A percentile compares a stretch with the other conserved stretches of the same genome.
Evolutionary conservation across 1,140 invertebrate genomes (phyloP).

Genomic region (Bilobella aurantiaca): DNA sequence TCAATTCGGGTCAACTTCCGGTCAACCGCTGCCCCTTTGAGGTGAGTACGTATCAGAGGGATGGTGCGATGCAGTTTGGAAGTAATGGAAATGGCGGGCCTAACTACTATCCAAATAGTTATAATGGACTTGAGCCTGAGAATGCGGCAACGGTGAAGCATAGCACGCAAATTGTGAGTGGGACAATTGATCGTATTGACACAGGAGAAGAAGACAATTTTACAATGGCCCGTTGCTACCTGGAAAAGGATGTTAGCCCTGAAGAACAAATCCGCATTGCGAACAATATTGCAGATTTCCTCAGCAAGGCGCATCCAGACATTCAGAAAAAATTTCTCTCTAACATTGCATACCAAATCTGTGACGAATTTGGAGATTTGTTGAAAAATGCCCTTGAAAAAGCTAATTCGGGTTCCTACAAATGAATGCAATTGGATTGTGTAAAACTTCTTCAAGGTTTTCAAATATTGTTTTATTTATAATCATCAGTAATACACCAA

Average conservation of each 20-base stretch:
- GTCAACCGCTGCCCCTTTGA: constrained; percentile 58
- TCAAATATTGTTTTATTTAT: too few relatives aligned
- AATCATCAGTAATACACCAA: too few relatives aligned
- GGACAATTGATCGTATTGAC: constrained; percentile 50
- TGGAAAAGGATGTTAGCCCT: constrained; percentile 61
- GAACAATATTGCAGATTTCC: not conserved
- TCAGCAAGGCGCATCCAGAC: not conserved
- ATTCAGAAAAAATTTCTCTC: not conserved
- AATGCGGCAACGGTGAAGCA: constrained; percentile 37
- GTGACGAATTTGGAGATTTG: too few relatives aligned
- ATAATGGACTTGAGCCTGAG: constrained; percentile 59
- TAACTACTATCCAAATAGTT: constrained; percentile 94
- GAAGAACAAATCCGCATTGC: constrained; percentile 39
- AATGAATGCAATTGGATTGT: too few relatives aligned
- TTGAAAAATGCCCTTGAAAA: too few relatives aligned
- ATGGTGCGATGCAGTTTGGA: constrained; percentile 56
- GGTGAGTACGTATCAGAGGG: constrained; percentile 69
- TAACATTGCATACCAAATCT: too few relatives aligned
- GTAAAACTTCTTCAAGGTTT: too few relatives aligned
- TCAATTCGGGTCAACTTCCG: constrained; percentile 80
- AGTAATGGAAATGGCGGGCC: constrained; percentile 60
- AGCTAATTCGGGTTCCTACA: too few relatives aligned
- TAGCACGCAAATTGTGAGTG: not conserved
- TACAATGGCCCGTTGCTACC: constrained; percentile 70
- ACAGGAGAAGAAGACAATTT: constrained; percentile 80